Evolutionary conservation across 92 coral and sea anemone species (phyloP), one percentile per base, ranked within the genome.

Genomic region (Zoanthus gigantus): DNA sequence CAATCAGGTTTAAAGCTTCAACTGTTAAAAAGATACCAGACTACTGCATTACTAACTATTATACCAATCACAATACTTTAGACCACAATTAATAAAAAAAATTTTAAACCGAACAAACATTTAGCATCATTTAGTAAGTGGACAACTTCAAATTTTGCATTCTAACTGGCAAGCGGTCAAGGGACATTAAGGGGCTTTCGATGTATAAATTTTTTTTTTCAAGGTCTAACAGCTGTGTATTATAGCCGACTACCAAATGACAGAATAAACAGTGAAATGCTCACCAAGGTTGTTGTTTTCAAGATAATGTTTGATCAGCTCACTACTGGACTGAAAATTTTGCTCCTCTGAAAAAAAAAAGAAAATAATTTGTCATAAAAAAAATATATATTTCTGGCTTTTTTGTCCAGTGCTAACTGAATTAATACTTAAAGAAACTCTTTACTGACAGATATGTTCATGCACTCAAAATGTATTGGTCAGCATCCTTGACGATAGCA

Each of bases 1-100:
- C 90, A 68, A 94, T 78, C 71, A 91, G 46, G 10, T 91, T 85
- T 90, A 92, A 91, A 2, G 95, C 98, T 79, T 82, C 94, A 47
- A 89, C 98, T 94, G 16, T 3, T 31, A 30, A 63, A 17, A 23
- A 75, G 29, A n/a, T 53, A 46, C 0, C 79, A 73, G 14, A 23
- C 56, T 60, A 60, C 17, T 1, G 18, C 17, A 60, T 13, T 6
- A 13, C 17, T 15, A 1, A 60, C 17, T 60, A 60, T 6, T 17
- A 60, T 17, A 60, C 17, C 66, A 60, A 60, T 9, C 1, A 14
- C 66, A 14, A 15, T 5, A 14, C 7, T 14, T 15, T 60, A 60
- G 23, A 60, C 6, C 17, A 15, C 42, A 37, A 34, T 34, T 53
- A 53, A 53, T 34, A 54, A 1, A 11, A 54, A 54, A 0, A 9